Percentiles rank a stretch among this genome's conserved stretches.
These are phyloP conservation scores for Pterocles burchelli DNA, from an alignment of 2,113 vertebrate species.

Conservation along the genomic window DNA sequence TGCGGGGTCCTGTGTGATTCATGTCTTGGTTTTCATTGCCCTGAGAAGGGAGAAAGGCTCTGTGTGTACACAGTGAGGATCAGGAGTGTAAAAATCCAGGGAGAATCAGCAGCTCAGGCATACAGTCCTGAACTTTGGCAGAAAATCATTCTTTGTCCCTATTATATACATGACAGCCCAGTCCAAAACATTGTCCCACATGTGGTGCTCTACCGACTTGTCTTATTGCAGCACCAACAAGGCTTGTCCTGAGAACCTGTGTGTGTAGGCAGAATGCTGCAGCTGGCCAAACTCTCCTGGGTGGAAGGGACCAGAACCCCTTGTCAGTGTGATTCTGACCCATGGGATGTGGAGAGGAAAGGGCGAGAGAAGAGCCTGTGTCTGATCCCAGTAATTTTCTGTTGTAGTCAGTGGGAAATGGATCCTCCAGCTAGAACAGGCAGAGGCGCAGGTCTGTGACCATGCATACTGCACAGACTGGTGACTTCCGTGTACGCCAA, in stretches of 20 bases:
- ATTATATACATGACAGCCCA: not conserved
- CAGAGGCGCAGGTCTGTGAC: accelerated
- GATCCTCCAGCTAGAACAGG: accelerated
- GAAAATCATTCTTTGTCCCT: not conserved
- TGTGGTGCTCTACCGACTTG: not conserved
- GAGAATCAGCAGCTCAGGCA: not conserved
- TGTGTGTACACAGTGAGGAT: not conserved
- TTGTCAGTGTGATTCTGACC: not conserved
- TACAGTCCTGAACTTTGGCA: not conserved
- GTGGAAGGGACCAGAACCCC: not conserved
- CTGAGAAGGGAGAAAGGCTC: not conserved
- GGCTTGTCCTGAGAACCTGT: not conserved
- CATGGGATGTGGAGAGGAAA: not conserved
- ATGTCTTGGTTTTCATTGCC: not conserved
- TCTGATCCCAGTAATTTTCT: not conserved
- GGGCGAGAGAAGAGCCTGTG: not conserved
- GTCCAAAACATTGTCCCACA: not conserved
- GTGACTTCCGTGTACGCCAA: accelerated
- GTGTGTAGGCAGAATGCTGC: not conserved
- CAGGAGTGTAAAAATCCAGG: not conserved
- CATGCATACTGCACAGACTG: accelerated
- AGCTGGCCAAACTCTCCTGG: not conserved
- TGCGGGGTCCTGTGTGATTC: accelerated
- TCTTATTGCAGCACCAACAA: not conserved
- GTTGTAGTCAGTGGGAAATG: not conserved